Evolutionary conservation across 2,113 vertebrate genomes (phyloP).

Genomic region (Pachypanchax playfairii): DNA sequence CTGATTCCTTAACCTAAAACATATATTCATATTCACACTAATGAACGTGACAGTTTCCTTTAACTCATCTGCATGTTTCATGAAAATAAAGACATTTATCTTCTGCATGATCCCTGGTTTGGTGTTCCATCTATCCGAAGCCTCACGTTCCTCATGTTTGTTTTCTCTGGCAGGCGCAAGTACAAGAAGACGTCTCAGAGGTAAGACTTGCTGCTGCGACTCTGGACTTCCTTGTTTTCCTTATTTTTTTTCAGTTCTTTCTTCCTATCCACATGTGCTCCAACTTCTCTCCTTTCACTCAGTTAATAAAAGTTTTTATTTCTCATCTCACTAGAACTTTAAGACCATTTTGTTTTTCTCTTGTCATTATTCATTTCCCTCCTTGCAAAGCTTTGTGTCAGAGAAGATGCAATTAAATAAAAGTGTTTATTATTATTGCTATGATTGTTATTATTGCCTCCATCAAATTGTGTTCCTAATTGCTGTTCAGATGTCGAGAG

Average conservation of each 20-base stretch:
- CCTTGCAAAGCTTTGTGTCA: slow-evolving; percentile 7
- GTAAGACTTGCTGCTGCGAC: slow-evolving; percentile 83
- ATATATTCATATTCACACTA: neutral
- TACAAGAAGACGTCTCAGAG: slow-evolving; percentile 99
- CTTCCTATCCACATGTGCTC: neutral
- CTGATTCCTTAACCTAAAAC: neutral
- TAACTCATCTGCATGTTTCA: neutral
- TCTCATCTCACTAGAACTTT: slow-evolving; percentile 2
- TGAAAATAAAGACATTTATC: neutral
- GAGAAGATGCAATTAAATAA: slow-evolving; percentile 44
- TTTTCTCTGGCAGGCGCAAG: slow-evolving; percentile 89
- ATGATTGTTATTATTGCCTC: slow-evolving; percentile 6
- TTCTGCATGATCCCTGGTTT: slow-evolving; percentile 23
- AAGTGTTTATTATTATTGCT: slow-evolving; percentile 14
- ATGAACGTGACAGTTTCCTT: neutral
- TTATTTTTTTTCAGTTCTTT: neutral
- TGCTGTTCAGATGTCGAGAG: neutral
- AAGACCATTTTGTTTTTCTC: slow-evolving; percentile 7
- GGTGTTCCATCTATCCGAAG: neutral
- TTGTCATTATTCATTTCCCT: slow-evolving; percentile 7
- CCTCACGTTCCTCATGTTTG: slow-evolving; percentile 51
- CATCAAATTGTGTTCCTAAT: neutral
- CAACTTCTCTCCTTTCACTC: neutral
- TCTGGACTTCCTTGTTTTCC: slow-evolving; percentile 22
- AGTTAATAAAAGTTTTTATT: neutral